Evolutionary conservation across 2,113 vertebrate species (phyloP), one percentile per base, ranked within the genome.

Genomic region (Peromyscus polionotus): DNA sequence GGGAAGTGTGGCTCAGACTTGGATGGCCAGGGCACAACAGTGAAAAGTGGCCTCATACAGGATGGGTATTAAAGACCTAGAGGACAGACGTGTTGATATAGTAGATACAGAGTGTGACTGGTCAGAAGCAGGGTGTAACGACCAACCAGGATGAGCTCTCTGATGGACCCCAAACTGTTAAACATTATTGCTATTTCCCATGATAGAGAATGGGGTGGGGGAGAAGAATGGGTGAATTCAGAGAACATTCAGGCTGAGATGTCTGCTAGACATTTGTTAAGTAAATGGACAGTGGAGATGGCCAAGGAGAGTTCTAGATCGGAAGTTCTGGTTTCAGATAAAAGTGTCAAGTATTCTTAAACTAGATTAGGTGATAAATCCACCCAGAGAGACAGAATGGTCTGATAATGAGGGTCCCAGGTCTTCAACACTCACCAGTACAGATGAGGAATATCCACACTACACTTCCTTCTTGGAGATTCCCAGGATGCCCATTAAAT

Each of bases 391-490:
- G 20, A 87, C 0, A n/a, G 22, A 83, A 8, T 6, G 19, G 7
- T 90, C 42, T 77, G 36, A 72, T 31, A 87, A 24, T n/a, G 24
- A 8, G 45, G 2, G 16, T 7, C 14, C 70, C n/a, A n/a, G 36
- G 17, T 88, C 68, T 61, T 57, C 19, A 8, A 19, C 22, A 2
- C 20, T 36, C 31, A 45, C 19, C 61, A 76, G n/a, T 0, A 16
- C 1, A 0, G 4, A 5, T 75, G 87, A 65, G 59, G 68, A 73
- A 5, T 9, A 13, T 0, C 2, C 19, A 3, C 3, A 1, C 19
- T 63, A 16, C n/a, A 2, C 22, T n/a, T 9, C 19, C 65, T 5
- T 20, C 14, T 7, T 45, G 45, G 90, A 42, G 31, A 48, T 11
- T 59, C 42, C 61, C 20, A 20, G 8, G 2, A 39, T 12, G 12